A percentile compares a stretch with the other conserved stretches of the same genome.
Conservation (phyloP, 2,113 vertebrate species). For the Pseudopodoces humilis region DNA sequence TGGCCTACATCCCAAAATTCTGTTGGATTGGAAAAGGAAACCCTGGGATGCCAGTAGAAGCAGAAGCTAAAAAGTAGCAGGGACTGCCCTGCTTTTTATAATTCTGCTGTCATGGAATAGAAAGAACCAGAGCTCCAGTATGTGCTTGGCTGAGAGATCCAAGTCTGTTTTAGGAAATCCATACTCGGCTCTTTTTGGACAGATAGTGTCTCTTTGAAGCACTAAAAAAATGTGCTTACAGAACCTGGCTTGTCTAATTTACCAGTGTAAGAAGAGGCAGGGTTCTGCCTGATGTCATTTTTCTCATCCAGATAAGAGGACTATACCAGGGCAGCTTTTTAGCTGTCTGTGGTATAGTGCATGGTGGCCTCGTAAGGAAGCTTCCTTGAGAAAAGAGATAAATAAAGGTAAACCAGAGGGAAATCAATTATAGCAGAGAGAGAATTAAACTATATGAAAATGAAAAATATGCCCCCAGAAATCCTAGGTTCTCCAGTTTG, state of each 20-base stretch:
- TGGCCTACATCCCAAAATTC: constrained; percentile 1
- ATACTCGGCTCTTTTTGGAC: constrained; percentile 51
- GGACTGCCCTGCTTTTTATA: constrained; percentile 56
- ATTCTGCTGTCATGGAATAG: constrained; percentile 64
- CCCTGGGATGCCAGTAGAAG: not conserved
- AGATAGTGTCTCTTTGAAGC: constrained; percentile 73
- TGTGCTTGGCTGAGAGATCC: constrained; percentile 61
- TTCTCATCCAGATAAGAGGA: constrained; percentile 21
- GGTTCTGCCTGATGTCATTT: constrained; percentile 22
- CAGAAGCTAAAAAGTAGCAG: constrained; percentile 58
- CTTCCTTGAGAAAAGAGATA: not conserved
- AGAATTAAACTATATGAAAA: not conserved
- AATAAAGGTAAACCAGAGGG: not conserved
- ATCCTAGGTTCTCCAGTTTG: not conserved
- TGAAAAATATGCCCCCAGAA: not conserved
- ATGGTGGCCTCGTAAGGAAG: not conserved
- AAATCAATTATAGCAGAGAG: not conserved
- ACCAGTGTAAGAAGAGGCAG: not conserved
- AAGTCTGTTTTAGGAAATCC: constrained; percentile 68
- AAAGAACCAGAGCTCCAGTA: constrained; percentile 48
- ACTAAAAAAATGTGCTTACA: constrained; percentile 43
- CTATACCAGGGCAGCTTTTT: not conserved
- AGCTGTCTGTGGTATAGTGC: not conserved
- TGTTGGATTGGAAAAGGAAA: not conserved
- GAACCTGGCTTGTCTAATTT: constrained; percentile 52